Percentiles rank a stretch among this genome's conserved stretches.
Conservation (phyloP, 2,888 invertebrate species). For the Cephus pygmeus region DNA sequence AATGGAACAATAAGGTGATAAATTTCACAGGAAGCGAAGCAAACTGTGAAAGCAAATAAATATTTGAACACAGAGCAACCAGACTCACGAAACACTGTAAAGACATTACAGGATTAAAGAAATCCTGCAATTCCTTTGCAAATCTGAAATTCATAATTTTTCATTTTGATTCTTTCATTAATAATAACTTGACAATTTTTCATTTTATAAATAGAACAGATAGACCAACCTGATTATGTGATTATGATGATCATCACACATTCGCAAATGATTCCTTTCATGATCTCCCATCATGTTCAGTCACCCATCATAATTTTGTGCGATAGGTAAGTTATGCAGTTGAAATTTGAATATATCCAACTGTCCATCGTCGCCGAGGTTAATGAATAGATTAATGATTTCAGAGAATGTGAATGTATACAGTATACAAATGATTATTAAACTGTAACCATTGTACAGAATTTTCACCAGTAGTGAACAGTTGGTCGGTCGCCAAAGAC, state of each 20-base stretch:
- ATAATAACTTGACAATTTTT: no score
- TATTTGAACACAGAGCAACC: slow-evolving; percentile 28
- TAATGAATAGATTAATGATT: not conserved
- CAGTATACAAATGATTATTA: slow-evolving; percentile 8
- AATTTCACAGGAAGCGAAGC: slow-evolving; percentile 18
- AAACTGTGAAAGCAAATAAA: slow-evolving; percentile 26
- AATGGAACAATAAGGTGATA: slow-evolving; percentile 14
- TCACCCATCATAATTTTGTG: not conserved
- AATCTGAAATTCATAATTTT: slow-evolving; percentile 10
- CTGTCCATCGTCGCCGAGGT: slow-evolving; percentile 18
- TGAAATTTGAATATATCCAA: slow-evolving; percentile 32
- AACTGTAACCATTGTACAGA: no score
- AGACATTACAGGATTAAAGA: slow-evolving; percentile 24
- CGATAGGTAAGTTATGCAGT: slow-evolving; percentile 14
- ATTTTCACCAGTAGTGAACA: no score
- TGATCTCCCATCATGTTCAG: no score
- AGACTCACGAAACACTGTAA: slow-evolving; percentile 29
- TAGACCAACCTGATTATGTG: slow-evolving; percentile 21
- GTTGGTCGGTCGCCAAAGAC: no score
- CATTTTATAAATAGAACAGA: not conserved
- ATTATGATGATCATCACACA: slow-evolving; percentile 18
- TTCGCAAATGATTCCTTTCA: no score
- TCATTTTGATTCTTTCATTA: no score
- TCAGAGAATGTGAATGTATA: not conserved
- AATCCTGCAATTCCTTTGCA: slow-evolving; percentile 17